Percentiles rank a stretch among this genome's conserved stretches.
These are phyloP conservation scores for Leptoclinus maculatus DNA, from an alignment of 2,797 vertebrate genomes.

Conservation along the genomic window DNA sequence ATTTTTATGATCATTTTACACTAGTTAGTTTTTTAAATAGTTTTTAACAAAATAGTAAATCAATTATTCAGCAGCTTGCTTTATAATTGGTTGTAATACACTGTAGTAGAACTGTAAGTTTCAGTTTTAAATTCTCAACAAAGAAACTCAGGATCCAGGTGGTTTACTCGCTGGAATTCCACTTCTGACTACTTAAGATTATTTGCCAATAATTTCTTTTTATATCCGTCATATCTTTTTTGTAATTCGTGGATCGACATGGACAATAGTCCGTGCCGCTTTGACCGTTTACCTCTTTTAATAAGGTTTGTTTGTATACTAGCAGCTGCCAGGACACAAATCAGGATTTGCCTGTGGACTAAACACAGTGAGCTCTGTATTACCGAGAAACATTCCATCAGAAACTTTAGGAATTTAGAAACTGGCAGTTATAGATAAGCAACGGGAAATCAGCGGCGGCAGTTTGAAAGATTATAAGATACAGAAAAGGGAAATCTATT, in stretches of 20 bases:
- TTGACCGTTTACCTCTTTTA: conserved; percentile 26
- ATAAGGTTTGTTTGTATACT: conserved; percentile 17
- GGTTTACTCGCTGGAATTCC: conserved; percentile 27
- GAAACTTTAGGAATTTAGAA: neutral
- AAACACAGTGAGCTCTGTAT: conserved; percentile 40
- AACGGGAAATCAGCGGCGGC: neutral
- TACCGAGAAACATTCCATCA: neutral
- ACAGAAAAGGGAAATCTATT: conserved; percentile 23
- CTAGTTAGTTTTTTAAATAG: neutral
- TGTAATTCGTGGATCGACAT: neutral
- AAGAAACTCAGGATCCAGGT: conserved; percentile 63
- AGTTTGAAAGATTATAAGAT: neutral
- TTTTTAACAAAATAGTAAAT: conserved; percentile 15
- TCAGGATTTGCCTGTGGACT: conserved; percentile 52
- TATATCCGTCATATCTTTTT: conserved; percentile 16
- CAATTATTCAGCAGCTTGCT: neutral
- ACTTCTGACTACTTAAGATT: conserved; percentile 43
- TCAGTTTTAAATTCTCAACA: conserved; percentile 22
- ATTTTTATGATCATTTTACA: neutral
- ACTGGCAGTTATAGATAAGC: neutral
- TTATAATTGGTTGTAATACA: conserved; percentile 19
- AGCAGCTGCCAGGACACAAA: conserved; percentile 24
- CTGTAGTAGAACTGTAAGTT: conserved; percentile 23
- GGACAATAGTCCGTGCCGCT: conserved; percentile 18
- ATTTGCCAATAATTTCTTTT: conserved; percentile 40